phyloP scores from a whole-genome alignment of 2,113 vertebrate species.

The Peromyscus californicus region DNA sequence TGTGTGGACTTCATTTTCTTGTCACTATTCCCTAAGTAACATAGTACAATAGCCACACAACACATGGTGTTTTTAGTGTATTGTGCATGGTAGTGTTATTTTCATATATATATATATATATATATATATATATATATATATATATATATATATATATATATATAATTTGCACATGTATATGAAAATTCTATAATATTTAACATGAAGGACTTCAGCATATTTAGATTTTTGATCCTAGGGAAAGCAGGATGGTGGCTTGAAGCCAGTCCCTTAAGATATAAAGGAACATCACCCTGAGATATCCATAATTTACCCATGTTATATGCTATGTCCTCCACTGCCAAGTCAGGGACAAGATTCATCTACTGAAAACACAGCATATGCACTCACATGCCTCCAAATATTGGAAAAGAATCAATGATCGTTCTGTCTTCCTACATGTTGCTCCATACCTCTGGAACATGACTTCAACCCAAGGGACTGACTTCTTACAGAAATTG shows the following conservation, averaged over 20 bases:
- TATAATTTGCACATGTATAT: too few species aligned
- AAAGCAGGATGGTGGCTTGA: background rate
- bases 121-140: background rate
- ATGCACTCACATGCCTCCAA: background rate
- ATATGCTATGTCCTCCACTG: background rate
- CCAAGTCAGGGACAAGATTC: background rate
- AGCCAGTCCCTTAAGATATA: background rate
- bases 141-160: too few species aligned
- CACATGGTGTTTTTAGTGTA: too few species aligned
- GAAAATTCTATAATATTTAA: background rate
- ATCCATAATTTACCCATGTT: background rate
- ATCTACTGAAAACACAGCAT: background rate
- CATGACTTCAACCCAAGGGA: background rate
- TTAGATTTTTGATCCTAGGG: background rate
- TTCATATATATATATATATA: background rate
- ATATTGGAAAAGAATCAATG: background rate
- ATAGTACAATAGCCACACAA: background rate
- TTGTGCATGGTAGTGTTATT: background rate
- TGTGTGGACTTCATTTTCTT: background rate
- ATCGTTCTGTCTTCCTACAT: fast-evolving
- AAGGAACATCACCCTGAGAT: too few species aligned
- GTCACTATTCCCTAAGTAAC: background rate
- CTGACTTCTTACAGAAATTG: background rate
- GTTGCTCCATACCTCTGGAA: background rate
- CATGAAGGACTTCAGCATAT: background rate